Conservation (phyloP, 2,888 invertebrate species). For the Xestobium rufovillosum region DNA sequence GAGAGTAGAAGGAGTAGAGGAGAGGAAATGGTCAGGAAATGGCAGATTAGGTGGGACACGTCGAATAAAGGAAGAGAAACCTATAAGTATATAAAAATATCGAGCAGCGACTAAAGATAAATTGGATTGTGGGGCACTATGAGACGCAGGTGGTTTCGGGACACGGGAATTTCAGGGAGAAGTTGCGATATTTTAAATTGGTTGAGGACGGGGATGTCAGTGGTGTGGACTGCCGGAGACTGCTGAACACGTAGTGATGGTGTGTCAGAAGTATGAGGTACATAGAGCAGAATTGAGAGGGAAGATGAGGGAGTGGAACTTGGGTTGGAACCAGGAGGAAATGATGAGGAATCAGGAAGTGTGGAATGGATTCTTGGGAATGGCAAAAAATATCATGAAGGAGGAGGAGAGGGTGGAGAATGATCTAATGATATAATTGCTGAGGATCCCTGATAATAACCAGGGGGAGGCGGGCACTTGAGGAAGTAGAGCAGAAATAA, state of each 20-base stretch:
- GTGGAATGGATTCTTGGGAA: no score
- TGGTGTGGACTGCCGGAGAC: neutral
- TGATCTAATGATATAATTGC: no score
- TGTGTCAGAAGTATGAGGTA: slow-evolving; percentile 1
- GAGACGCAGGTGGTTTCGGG: neutral
- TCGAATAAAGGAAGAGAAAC: neutral
- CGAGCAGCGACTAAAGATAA: neutral
- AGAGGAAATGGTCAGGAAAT: neutral
- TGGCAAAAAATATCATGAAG: no score
- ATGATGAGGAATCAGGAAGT: no score
- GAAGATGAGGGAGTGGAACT: no score
- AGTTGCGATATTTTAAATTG: neutral
- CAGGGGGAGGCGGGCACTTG: no score
- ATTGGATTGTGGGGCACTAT: neutral
- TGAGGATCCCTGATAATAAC: no score
- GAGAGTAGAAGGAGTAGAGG: neutral
- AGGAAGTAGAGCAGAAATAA: no score
- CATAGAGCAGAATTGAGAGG: neutral
- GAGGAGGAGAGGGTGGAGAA: no score
- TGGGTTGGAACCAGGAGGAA: no score
- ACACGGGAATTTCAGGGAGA: neutral
- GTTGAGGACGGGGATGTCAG: neutral
- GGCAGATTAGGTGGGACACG: neutral
- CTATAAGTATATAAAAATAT: neutral
- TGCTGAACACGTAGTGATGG: neutral